These are phyloP conservation scores for Synergus gifuensis DNA, from an alignment of 2,888 invertebrate species.

Conservation along the genomic window DNA sequence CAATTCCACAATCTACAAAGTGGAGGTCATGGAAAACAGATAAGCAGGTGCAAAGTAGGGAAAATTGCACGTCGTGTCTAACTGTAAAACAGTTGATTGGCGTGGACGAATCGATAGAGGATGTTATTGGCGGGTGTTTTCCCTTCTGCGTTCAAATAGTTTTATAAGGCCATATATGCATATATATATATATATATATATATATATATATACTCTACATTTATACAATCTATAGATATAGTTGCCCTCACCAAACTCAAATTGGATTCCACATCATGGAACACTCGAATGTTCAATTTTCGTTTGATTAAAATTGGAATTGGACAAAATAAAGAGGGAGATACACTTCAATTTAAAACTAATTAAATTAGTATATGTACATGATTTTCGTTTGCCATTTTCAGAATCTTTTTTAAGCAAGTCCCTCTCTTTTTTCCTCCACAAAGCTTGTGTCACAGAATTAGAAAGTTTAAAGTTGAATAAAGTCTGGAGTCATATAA, in stretches of 20 bases:
- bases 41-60: constrained; percentile 39
- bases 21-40: constrained; percentile 43
- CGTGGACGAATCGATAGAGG: constrained; percentile 49
- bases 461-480: too few species aligned
- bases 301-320: constrained; percentile 27
- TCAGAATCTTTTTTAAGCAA: too few species aligned
- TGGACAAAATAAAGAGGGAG: not conserved
- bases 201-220: not conserved
- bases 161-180: not conserved
- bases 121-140: constrained; percentile 40
- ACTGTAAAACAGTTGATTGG: constrained; percentile 67
- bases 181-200: too few species aligned
- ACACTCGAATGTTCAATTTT: constrained; percentile 12
- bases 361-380: not conserved
- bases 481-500: too few species aligned
- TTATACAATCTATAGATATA: constrained; percentile 4
- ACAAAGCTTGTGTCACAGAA: too few species aligned
- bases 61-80: constrained; percentile 62
- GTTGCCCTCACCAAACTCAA: constrained; percentile 7
- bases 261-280: constrained; percentile 29
- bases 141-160: constrained; percentile 21
- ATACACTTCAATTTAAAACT: not conserved
- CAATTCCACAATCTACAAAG: not conserved
- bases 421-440: too few species aligned
- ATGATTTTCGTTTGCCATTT: too few species aligned